A percentile compares a stretch with the other conserved stretches of the same genome.
Evolutionary conservation across 2,113 vertebrate species (phyloP).

Genomic region (Thalassarche chlororhynchos): DNA sequence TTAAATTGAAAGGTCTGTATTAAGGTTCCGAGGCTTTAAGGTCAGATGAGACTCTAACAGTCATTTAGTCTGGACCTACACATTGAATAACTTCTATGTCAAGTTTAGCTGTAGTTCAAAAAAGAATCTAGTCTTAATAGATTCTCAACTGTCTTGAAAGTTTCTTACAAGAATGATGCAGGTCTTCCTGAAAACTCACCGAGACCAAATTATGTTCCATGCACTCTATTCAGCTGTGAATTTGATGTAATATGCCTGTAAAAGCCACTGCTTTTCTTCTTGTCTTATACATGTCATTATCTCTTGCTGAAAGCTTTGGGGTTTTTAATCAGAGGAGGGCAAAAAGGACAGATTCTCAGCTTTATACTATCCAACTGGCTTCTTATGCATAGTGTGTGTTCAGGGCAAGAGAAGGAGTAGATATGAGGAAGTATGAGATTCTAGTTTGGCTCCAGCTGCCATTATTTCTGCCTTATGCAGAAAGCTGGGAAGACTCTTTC

Average conservation of each 20-base stretch:
- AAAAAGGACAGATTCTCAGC: background rate
- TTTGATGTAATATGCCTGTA: background rate
- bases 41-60: background rate
- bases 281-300: background rate
- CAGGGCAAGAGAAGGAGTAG: background rate
- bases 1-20: background rate
- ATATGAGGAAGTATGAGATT: background rate
- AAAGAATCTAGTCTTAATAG: background rate
- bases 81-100: background rate
- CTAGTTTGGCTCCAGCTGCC: background rate
- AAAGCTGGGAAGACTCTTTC: background rate
- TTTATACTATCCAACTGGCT: background rate
- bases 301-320: background rate
- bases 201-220: background rate
- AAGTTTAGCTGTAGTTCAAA: background rate
- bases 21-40: background rate
- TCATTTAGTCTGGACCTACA: background rate
- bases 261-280: background rate
- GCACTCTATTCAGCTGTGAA: background rate
- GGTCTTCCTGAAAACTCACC: background rate
- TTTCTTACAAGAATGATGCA: background rate
- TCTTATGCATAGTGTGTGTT: background rate
- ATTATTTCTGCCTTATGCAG: background rate
- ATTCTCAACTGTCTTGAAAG: background rate
- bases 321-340: background rate